Conservation (phyloP, 2,797 vertebrate species). For the Sebastes wilsoni region DNA sequence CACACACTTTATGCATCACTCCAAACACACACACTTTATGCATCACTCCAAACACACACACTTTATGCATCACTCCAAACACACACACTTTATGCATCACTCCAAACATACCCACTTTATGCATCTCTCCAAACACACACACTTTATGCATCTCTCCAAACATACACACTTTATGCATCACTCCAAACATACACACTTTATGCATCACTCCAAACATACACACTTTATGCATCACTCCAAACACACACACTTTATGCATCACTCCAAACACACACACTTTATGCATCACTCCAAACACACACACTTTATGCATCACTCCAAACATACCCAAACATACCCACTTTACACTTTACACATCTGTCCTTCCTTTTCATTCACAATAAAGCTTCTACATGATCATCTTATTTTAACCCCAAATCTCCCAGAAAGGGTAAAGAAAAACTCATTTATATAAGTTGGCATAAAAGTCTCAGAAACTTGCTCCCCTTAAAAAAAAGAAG, state of each 20-base stretch:
- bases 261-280: background rate
- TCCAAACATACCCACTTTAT: too few relatives aligned
- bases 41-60: too few relatives aligned
- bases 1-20: too few relatives aligned
- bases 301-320: background rate
- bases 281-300: too few relatives aligned
- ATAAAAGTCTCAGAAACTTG: conserved; percentile 1
- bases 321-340: background rate
- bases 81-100: too few relatives aligned
- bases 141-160: too few relatives aligned
- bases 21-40: background rate
- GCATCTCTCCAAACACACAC: too few relatives aligned
- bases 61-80: too few relatives aligned
- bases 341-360: background rate
- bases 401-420: background rate
- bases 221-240: background rate
- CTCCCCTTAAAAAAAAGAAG: background rate
- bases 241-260: background rate
- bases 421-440: background rate
- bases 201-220: background rate
- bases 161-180: too few relatives aligned
- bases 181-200: too few relatives aligned
- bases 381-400: background rate
- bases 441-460: background rate
- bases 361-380: background rate